Evolutionary conservation across 92 coral and sea anemone genomes (phyloP).

Genomic region (Bergia sp.): DNA sequence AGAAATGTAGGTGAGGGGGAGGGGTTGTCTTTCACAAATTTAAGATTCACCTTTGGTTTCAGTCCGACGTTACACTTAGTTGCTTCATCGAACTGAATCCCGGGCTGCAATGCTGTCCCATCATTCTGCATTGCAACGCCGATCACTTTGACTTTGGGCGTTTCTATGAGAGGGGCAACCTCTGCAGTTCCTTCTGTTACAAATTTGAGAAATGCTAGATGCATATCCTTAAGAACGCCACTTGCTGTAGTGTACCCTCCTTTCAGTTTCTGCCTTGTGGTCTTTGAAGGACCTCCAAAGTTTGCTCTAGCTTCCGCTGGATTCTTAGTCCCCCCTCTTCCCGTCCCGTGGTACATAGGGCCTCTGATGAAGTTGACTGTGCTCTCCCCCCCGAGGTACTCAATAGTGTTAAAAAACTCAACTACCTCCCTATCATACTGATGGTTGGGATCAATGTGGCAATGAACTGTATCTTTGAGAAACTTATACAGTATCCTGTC

Average conservation of each 20-base stretch:
- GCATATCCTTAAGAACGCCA: slow-evolving; percentile 47
- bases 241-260: slow-evolving; percentile 50
- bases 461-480: slow-evolving; percentile 38
- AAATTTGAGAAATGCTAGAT: slow-evolving; percentile 26
- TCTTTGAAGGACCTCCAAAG: slow-evolving; percentile 61
- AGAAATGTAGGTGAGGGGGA: slow-evolving; percentile 51
- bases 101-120: slow-evolving; percentile 51
- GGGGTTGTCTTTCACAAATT: slow-evolving; percentile 49
- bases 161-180: slow-evolving; percentile 41
- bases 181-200: slow-evolving; percentile 2
- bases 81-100: slow-evolving; percentile 52
- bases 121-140: slow-evolving; percentile 57
- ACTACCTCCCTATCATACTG: slow-evolving; percentile 48
- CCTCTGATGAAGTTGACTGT: slow-evolving; percentile 55
- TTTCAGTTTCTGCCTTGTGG: slow-evolving; percentile 46
- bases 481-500: slow-evolving; percentile 52
- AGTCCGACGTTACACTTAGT: slow-evolving; percentile 53
- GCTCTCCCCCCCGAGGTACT: slow-evolving; percentile 51
- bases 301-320: slow-evolving; percentile 47
- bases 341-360: slow-evolving; percentile 54
- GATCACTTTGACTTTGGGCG: slow-evolving; percentile 21
- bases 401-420: slow-evolving; percentile 61
- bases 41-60: slow-evolving; percentile 26
- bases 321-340: slow-evolving; percentile 48
- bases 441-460: slow-evolving; percentile 50